Conservation (phyloP, 2,888 invertebrate species). For the Eremobia ochroleuca region DNA sequence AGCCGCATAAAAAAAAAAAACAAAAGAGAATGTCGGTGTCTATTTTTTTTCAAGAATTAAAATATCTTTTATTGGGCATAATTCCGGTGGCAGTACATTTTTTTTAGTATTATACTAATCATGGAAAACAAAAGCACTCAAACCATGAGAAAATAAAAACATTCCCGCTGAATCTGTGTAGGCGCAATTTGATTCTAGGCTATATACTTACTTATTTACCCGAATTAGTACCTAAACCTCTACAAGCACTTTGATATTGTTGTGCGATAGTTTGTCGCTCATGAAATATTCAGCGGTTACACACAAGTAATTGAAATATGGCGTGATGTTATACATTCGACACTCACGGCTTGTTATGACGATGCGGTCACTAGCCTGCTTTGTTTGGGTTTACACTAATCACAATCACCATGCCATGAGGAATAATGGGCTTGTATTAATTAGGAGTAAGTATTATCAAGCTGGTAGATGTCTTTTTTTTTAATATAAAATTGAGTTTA, state of each 20-base stretch:
- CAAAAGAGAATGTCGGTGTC: neutral
- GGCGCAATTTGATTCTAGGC: neutral
- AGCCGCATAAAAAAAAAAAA: neutral
- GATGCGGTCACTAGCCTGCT: constrained; percentile 54
- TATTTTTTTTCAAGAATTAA: no score
- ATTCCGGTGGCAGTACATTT: no score
- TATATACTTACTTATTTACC: neutral
- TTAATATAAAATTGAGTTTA: neutral
- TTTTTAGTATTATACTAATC: neutral
- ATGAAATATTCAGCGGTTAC: constrained; percentile 55
- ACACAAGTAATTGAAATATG: constrained; percentile 59
- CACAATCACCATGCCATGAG: constrained; percentile 16
- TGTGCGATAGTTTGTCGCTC: constrained; percentile 25
- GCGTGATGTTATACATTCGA: constrained; percentile 57
- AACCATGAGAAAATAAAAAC: neutral
- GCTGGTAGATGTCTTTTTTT: neutral
- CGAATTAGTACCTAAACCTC: neutral
- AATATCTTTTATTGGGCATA: rapidly evolving
- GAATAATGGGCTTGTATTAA: constrained; percentile 28
- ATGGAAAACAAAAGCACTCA: neutral
- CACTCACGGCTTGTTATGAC: constrained; percentile 46
- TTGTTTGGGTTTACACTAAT: constrained; percentile 51
- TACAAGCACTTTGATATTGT: constrained; percentile 11
- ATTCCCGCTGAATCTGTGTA: neutral
- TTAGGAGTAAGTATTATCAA: neutral